phyloP scores from a whole-genome alignment of 2,113 vertebrate genomes.

The Forbesichthys papilliferus region DNA sequence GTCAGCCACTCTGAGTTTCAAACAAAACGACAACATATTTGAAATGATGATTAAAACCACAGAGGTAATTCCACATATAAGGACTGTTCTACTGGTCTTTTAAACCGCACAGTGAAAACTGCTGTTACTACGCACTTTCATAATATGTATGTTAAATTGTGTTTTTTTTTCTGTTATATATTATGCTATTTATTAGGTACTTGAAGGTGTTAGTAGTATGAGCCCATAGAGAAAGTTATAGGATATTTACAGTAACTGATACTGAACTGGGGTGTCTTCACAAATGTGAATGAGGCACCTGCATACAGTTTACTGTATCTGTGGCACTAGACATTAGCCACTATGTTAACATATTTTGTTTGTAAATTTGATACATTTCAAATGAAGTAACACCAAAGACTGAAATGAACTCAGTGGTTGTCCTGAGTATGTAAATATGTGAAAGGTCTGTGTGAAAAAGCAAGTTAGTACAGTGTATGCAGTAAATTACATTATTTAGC shows the following conservation, averaged over 20 bases:
- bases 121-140: constrained; percentile 58
- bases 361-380: constrained; percentile 40
- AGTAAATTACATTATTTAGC: constrained; percentile 20
- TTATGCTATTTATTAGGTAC: constrained; percentile 39
- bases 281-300: constrained; percentile 40
- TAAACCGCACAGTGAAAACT: not conserved
- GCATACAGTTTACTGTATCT: not conserved
- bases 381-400: constrained; percentile 39
- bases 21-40: too few species aligned
- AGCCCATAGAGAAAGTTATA: constrained; percentile 10
- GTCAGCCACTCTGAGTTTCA: not conserved
- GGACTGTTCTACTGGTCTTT: not conserved
- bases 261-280: constrained; percentile 10
- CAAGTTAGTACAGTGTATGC: not conserved
- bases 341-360: constrained; percentile 8
- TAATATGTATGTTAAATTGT: constrained; percentile 14
- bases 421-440: not conserved
- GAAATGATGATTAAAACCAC: too few species aligned
- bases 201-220: constrained; percentile 36
- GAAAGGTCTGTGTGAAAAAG: not conserved
- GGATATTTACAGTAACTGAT: constrained; percentile 9
- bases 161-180: constrained; percentile 11
- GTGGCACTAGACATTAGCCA: not conserved
- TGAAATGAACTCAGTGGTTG: constrained; percentile 1
- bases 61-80: not conserved